phyloP scores from a whole-genome alignment of 2,888 invertebrate species.

The Tetropium fuscum region DNA sequence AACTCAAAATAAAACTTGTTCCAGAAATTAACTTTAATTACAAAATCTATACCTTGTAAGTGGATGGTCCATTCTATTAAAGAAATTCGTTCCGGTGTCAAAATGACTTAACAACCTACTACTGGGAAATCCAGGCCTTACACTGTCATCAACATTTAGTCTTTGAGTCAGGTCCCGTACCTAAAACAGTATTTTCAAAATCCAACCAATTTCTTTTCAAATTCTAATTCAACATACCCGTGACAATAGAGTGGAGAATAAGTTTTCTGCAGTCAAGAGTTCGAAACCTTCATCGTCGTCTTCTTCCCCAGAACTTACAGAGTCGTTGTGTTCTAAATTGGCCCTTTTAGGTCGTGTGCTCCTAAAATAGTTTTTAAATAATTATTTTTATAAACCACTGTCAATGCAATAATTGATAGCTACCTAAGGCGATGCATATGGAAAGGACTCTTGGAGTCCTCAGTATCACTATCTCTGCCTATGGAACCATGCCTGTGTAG shows the following conservation, averaged over 20 bases:
- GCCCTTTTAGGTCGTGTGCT: conserved; percentile 77
- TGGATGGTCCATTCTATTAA: conserved; percentile 64
- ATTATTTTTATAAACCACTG: not conserved
- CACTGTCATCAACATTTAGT: conserved; percentile 84
- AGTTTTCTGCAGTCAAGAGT: conserved; percentile 89
- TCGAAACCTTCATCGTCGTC: conserved; percentile 93
- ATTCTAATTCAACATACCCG: conserved; percentile 71
- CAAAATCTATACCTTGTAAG: conserved; percentile 64
- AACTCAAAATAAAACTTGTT: too few relatives aligned
- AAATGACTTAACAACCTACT: conserved; percentile 71
- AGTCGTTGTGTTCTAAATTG: conserved; percentile 80
- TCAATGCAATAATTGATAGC: not conserved
- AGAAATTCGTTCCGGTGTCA: conserved; percentile 65
- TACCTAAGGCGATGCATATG: conserved; percentile 77
- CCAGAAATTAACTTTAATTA: too few relatives aligned
- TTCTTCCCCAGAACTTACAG: conserved; percentile 89
- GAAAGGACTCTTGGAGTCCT: conserved; percentile 67
- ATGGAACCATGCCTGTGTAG: conserved; percentile 71
- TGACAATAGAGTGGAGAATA: conserved; percentile 88
- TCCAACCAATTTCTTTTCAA: not conserved
- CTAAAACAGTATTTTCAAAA: conserved; percentile 61
- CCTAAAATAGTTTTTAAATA: conserved; percentile 59
- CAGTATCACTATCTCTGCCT: conserved; percentile 72
- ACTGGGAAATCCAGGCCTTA: conserved; percentile 73
- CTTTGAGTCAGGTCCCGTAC: conserved; percentile 87